A percentile compares a stretch with the other conserved stretches of the same genome.
Conservation (phyloP, 2,888 invertebrate species). For the Oligia latruncula region DNA sequence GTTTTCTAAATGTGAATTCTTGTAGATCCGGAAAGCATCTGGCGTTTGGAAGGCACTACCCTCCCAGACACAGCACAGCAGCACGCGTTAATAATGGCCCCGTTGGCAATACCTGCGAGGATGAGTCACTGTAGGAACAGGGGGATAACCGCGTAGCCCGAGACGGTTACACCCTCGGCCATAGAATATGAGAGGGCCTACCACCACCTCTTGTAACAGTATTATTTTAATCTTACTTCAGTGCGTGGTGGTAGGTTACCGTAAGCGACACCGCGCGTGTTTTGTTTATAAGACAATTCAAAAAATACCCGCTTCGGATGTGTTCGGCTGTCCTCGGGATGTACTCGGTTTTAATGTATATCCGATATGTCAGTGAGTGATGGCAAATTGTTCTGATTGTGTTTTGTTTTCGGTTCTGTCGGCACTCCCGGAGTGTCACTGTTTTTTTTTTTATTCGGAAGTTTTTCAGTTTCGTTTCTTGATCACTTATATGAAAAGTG, state of each 20-base stretch:
- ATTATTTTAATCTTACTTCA: background rate
- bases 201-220: background rate
- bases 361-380: no score
- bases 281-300: no score
- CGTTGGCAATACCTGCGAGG: background rate
- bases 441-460: background rate
- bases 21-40: background rate
- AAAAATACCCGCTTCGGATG: no score
- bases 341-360: no score
- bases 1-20: background rate
- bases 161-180: background rate
- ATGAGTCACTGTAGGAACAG: background rate
- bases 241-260: background rate
- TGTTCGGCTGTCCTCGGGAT: no score
- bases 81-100: background rate
- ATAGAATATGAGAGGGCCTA: background rate
- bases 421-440: no score
- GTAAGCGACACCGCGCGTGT: no score
- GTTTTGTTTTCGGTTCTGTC: no score
- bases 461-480: background rate
- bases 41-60: no score
- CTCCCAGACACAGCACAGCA: background rate
- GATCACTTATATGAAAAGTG: slow-evolving; percentile 1
- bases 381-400: no score
- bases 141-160: background rate